Evolutionary conservation across 2,113 vertebrate genomes (phyloP), one percentile per base, ranked within the genome.

Genomic region (Plestiodon gilberti): DNA sequence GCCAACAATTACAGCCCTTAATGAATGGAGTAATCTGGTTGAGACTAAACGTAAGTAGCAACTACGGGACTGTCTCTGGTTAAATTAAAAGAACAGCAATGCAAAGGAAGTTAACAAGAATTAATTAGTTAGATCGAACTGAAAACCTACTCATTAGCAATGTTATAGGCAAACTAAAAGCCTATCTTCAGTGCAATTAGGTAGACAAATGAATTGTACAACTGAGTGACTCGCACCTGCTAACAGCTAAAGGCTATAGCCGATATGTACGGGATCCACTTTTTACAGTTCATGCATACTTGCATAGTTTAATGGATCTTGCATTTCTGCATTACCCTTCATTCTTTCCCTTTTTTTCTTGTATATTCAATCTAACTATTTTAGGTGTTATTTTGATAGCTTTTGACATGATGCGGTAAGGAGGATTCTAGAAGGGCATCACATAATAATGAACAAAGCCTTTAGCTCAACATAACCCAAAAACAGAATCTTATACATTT

Each of bases 181-280:
- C 96, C 97, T 96, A 97, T 97, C 96, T 96, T 97, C 96, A 96
- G 97, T 97, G 97, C 97, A 98, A 98, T 98, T 98, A 98, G 96
- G 96, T 97, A 98, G 97, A 98, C 96, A 97, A 97, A 98, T 98
- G 97, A 97, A 97, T 97, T 97, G 96, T 97, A 97, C 96, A 96
- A 97, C 94, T 96, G 97, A 97, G 95, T 97, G 96, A 95, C 96
- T 97, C 97, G 95, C 97, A 97, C 97, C 97, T 97, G 97, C 97
- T 96, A 96, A 96, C 95, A 96, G 96, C 96, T 97, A 93, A 97
- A 94, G 97, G 96, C 96, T 94, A 96, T 89, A 93, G 95, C 93
- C 22, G 91, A 90, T 94, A 83, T 94, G 94, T 95, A 96, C 91
- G 94, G 95, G 95, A 97, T 96, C 95, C 90, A 93, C 96, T 97